Evolutionary conservation across 2,113 vertebrate genomes (phyloP), one percentile per base, ranked within the genome.

Genomic region (Oncorhynchus keta): DNA sequence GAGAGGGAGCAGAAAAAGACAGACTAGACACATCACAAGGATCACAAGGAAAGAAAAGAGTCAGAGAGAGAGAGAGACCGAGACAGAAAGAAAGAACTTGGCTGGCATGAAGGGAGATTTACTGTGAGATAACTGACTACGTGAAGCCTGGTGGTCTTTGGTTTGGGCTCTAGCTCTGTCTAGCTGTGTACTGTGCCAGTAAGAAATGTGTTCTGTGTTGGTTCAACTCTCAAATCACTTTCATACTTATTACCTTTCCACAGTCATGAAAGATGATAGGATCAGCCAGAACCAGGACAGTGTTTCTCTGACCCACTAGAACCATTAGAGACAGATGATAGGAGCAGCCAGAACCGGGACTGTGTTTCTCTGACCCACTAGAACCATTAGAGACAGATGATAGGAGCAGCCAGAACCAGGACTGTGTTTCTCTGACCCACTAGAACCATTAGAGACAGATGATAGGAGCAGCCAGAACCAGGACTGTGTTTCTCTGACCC

Each of bases 241-340:
- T 85, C 79, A 83, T 85, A 83, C 81, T 82, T 83, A 85, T 86
- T 85, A 83, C 79, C 59, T 84, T 81, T 87, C 83, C 78, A 81
- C 82, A 68, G 74, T 77, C 68, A 76, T 89, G 83, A 88, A 87
- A 87, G 79, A 75, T 77, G 84, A 89, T 87, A 90, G 87, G 88
- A 89, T 74, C 79, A 79, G 81, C 73, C 51, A 13, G 51, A 68
- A 77, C 81, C 39, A 82, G 81, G 79, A 57, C 69, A 24, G 84
- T 77, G 68, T 86, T 76, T 76, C 67, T 82, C 72, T 74, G 68
- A 86, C 80, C 64, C 71, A 82, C 79, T 78, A 86, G 80, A 81
- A 81, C 77, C 76, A 82, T 79, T 80, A 71, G 78, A 55, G 85
- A 80, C 87, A 84, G 85, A 90, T 89, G 88, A 39, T 8, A 8